Evolutionary conservation across 1,140 invertebrate species (phyloP).

Genomic region (Luehdorfia chinensis): DNA sequence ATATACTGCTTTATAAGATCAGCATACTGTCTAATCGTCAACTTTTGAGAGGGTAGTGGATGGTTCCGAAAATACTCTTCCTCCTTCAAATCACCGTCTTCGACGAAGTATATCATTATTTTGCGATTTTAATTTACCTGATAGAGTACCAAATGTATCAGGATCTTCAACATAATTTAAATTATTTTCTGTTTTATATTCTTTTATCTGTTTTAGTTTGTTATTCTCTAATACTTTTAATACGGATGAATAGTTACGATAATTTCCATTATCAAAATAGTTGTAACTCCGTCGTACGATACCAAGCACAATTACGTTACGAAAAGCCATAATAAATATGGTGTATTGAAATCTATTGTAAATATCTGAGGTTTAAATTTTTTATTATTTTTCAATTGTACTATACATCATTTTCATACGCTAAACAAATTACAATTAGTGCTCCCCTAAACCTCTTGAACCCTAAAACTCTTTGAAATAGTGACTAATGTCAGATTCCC

Average conservation of each 20-base stretch:
- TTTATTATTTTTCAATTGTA: no score
- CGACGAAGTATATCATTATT: slow-evolving; percentile 38
- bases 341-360: no score
- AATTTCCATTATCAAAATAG: background rate
- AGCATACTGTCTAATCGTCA: slow-evolving; percentile 80
- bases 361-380: no score
- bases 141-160: slow-evolving; percentile 73
- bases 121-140: slow-evolving; percentile 18
- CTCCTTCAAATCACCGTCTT: slow-evolving; percentile 78
- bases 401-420: no score
- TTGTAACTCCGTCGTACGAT: background rate
- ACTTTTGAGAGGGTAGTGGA: slow-evolving; percentile 65
- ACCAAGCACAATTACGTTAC: slow-evolving; percentile 31
- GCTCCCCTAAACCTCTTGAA: no score
- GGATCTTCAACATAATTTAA: slow-evolving; percentile 66
- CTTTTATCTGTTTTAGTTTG: slow-evolving; percentile 20
- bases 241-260: background rate
- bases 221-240: background rate
- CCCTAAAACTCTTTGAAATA: no score
- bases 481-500: no score
- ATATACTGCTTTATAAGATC: slow-evolving; percentile 83
- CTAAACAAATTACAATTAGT: no score
- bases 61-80: slow-evolving; percentile 72
- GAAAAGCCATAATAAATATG: slow-evolving; percentile 51
- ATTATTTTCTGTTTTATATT: slow-evolving; percentile 48